Evolutionary conservation across 2,797 vertebrate species (phyloP), one percentile per base, ranked within the genome.

Genomic region (Poeciliopsis gracilis): DNA sequence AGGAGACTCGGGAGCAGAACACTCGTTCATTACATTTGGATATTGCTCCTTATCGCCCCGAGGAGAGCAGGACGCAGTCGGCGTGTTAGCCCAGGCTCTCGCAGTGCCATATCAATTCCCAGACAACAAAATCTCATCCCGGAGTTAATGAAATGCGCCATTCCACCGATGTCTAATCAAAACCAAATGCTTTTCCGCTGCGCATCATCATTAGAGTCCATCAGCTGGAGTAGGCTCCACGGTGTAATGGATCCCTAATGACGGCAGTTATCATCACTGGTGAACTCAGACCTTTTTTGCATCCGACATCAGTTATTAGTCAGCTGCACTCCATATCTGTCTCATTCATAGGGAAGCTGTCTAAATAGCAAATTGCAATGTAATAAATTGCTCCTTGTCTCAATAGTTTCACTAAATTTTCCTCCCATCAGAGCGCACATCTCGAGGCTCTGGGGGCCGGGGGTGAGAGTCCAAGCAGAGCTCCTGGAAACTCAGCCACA

Each of bases 161-260:
- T 79, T 88, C 89, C 89, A 93, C 86, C 87, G 87, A 89, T 80
- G 88, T 89, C 90, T 91, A 92, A 94, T 93, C 92, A 92, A 92
- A 93, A 91, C 84, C 77, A 91, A 93, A 93, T 88, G 87, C 85
- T 88, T 93, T 83, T 91, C 88, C 85, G 83, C 88, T 78, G 85
- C 46, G 87, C 80, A 78, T 61, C 78, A 80, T 91, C 90, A 76
- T 93, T 91, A 91, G 81, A 84, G 82, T 87, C 86, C 88, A 92
- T 93, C 91, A 92, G 90, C 84, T 86, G 87, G 81, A 88, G 87
- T 82, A 78, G 83, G 80, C 87, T 87, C 80, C 61, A 16, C 49
- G 75, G 72, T 73, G 88, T 92, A 92, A 95, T 92, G 87, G 90
- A 91, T 90, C 86, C 84, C 83, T 91, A 91, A 93, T 92, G 90